These are phyloP conservation scores for Scopus umbretta DNA, from an alignment of 2,113 vertebrate species.

Conservation along the genomic window DNA sequence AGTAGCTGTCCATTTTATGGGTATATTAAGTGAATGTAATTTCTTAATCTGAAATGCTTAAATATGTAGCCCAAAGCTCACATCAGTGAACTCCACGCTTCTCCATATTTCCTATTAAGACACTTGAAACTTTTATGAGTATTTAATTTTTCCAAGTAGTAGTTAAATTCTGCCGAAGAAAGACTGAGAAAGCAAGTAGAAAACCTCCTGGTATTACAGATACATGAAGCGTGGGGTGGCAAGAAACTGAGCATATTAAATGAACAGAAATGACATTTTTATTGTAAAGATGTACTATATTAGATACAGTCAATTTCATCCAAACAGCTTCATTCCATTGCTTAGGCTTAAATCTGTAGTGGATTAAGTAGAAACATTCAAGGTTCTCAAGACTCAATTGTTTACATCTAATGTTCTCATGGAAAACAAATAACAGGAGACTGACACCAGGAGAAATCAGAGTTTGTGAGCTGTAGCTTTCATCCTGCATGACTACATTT, in stretches of 20 bases:
- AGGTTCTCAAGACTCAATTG: neutral
- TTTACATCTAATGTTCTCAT: neutral
- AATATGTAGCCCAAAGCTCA: neutral
- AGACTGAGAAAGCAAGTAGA: neutral
- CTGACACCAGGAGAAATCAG: neutral
- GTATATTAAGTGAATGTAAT: neutral
- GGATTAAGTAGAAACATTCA: neutral
- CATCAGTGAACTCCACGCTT: neutral
- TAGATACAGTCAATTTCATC: conserved; percentile 29
- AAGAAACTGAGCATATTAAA: neutral
- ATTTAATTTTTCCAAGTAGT: neutral
- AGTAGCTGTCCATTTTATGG: neutral
- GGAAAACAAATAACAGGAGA: neutral
- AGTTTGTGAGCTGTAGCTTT: neutral
- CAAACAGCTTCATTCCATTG: neutral
- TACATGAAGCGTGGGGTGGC: neutral
- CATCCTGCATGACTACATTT: neutral
- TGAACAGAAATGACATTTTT: neutral
- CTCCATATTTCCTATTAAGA: neutral
- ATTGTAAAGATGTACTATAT: neutral
- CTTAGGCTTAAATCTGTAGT: neutral
- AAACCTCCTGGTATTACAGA: neutral
- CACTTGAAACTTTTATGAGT: neutral
- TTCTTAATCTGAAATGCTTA: neutral
- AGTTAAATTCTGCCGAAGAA: neutral